phyloP scores from a whole-genome alignment of 2,888 invertebrate species.

The Thysanoteuthis rhombus region DNA sequence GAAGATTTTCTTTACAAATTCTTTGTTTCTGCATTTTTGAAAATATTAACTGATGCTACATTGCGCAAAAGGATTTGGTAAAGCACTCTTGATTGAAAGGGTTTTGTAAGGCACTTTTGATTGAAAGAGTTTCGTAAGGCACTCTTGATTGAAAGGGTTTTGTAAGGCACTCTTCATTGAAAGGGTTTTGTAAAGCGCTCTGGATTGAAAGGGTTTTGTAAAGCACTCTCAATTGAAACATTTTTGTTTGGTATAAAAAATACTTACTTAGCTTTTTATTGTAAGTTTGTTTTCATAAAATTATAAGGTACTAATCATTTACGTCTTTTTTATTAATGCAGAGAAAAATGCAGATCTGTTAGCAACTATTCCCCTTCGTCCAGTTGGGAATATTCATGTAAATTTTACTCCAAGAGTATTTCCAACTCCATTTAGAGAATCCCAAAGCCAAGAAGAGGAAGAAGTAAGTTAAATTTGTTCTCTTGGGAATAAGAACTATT shows the following conservation, averaged over 20 bases:
- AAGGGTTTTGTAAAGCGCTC: too few species aligned
- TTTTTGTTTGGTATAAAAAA: too few species aligned
- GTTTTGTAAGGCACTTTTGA: too few species aligned
- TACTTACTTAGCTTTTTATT: not conserved
- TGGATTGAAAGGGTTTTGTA: too few species aligned
- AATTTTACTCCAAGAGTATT: slow-evolving; percentile 81
- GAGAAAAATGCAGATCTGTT: slow-evolving; percentile 40
- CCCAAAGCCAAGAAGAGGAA: slow-evolving; percentile 72
- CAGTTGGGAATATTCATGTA: slow-evolving; percentile 74
- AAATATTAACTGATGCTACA: too few species aligned
- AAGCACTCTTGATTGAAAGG: too few species aligned
- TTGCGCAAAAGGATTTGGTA: too few species aligned
- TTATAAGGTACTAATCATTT: not conserved
- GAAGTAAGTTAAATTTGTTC: slow-evolving; percentile 70
- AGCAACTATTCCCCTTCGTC: slow-evolving; percentile 67
- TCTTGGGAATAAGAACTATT: not conserved
- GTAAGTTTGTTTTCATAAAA: not conserved
- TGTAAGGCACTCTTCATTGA: too few species aligned
- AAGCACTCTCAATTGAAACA: not conserved
- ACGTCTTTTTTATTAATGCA: slow-evolving; percentile 23
- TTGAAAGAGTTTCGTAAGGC: too few species aligned
- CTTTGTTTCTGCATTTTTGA: too few species aligned
- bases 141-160: too few species aligned
- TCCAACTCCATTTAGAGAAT: slow-evolving; percentile 80
- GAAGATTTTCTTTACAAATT: too few species aligned